Percentiles rank a stretch among this genome's conserved stretches.
Conservation (phyloP, 2,113 vertebrate species). For the Kryptolebias marmoratus region DNA sequence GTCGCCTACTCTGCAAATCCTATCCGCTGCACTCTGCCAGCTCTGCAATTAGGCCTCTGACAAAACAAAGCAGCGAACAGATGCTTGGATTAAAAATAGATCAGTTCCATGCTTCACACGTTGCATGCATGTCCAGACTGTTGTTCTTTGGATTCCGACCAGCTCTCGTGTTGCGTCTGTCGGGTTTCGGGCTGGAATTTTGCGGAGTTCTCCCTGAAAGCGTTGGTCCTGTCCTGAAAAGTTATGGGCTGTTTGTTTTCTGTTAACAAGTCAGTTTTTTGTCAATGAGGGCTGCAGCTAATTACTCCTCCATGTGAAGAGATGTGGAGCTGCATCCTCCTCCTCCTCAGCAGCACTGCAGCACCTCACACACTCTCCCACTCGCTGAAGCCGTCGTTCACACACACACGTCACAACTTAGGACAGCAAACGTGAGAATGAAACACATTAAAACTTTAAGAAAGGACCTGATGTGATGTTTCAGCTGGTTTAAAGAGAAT, state of each 20-base stretch:
- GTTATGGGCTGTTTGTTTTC: conserved; percentile 41
- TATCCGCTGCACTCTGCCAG: conserved; percentile 32
- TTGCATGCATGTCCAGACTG: conserved; percentile 5
- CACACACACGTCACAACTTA: not conserved
- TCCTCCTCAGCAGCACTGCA: conserved; percentile 19
- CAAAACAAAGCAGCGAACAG: conserved; percentile 57
- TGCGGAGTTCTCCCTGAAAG: conserved; percentile 9
- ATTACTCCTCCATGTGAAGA: conserved; percentile 48
- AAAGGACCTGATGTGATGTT: too few species aligned
- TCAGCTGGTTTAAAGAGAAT: too few species aligned
- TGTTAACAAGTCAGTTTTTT: conserved; percentile 36
- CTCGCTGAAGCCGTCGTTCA: conserved; percentile 15
- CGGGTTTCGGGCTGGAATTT: not conserved
- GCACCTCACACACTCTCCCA: conserved; percentile 13
- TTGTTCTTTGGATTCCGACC: not conserved
- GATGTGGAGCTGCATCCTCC: conserved; percentile 29
- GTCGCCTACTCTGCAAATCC: conserved; percentile 73
- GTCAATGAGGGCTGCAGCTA: conserved; percentile 36
- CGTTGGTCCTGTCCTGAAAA: conserved; percentile 32
- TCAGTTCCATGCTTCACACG: conserved; percentile 13
- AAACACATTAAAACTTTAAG: too few species aligned
- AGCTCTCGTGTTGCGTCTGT: conserved; percentile 12
- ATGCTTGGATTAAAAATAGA: conserved; percentile 62
- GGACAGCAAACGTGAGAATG: too few species aligned
- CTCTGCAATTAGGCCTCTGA: conserved; percentile 56